A percentile compares a stretch with the other conserved stretches of the same genome.
These are phyloP conservation scores for Sesia bembeciformis DNA, from an alignment of 2,888 invertebrate genomes.

Conservation along the genomic window DNA sequence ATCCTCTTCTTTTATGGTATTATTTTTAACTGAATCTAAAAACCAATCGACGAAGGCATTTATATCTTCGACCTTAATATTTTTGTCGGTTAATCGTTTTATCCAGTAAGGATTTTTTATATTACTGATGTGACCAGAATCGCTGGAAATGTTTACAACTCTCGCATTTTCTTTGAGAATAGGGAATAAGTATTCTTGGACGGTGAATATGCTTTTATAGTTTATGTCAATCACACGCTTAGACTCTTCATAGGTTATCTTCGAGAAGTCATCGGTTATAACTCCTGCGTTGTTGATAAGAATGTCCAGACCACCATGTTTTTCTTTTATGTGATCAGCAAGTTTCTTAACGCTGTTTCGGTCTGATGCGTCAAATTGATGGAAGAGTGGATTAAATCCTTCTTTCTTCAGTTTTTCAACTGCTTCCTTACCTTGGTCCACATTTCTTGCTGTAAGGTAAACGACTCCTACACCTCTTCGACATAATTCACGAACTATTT, in stretches of 20 bases:
- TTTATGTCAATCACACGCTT: conserved; percentile 6
- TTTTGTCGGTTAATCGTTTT: conserved; percentile 13
- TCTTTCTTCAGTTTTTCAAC: conserved; percentile 6
- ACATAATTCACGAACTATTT: conserved; percentile 7
- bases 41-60: conserved; percentile 22
- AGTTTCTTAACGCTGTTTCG: conserved; percentile 5
- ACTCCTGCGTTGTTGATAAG: conserved; percentile 9
- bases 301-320: conserved; percentile 9
- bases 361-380: conserved; percentile 8
- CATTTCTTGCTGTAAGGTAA: conserved; percentile 6
- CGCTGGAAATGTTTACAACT: conserved; percentile 22
- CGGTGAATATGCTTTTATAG: conserved; percentile 4
- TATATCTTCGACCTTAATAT: conserved; percentile 15
- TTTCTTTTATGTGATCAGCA: conserved; percentile 5
- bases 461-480: conserved; percentile 5
- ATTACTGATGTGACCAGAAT: conserved; percentile 21
- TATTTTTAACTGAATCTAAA: conserved; percentile 17
- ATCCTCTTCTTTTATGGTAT: conserved; percentile 15
- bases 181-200: conserved; percentile 12
- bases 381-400: conserved; percentile 6
- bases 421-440: conserved; percentile 5
- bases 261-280: conserved; percentile 1
- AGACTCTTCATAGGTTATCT: conserved; percentile 8
- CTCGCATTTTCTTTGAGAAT: conserved; percentile 18
- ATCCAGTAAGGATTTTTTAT: conserved; percentile 19